Conservation (phyloP, 2,888 invertebrate species). For the Capitulum mitella region DNA sequence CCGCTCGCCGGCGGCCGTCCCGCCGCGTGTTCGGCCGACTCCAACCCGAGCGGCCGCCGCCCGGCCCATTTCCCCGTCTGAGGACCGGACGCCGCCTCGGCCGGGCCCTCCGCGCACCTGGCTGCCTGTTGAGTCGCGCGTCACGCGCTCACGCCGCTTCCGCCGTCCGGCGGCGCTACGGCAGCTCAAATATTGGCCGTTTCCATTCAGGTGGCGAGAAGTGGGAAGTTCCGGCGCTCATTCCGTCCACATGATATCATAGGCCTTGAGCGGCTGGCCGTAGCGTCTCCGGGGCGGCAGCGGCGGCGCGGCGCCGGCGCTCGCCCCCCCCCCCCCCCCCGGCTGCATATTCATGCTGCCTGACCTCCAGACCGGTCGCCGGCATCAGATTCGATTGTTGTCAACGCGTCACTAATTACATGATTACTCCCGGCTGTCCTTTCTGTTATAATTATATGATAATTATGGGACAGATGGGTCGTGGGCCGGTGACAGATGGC, state of each 20-base stretch:
- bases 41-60: too few relatives aligned
- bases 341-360: neutral
- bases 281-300: neutral
- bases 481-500: neutral
- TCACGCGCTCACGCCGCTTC: neutral
- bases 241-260: neutral
- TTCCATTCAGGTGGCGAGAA: constrained; percentile 1
- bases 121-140: neutral
- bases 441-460: neutral
- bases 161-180: neutral
- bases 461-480: neutral
- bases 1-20: too few relatives aligned
- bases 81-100: neutral
- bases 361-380: neutral
- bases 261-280: constrained; percentile 17
- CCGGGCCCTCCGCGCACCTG: neutral
- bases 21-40: too few relatives aligned
- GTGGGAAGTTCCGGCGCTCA: neutral
- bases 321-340: neutral
- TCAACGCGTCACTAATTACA: constrained; percentile 11
- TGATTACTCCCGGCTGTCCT: neutral
- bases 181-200: neutral
- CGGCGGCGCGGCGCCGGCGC: neutral
- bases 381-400: constrained; percentile 16
- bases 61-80: neutral